Evolutionary conservation across 1,140 invertebrate species (phyloP), one percentile per base, ranked within the genome.

Genomic region (Macrocentrus cingulum): DNA sequence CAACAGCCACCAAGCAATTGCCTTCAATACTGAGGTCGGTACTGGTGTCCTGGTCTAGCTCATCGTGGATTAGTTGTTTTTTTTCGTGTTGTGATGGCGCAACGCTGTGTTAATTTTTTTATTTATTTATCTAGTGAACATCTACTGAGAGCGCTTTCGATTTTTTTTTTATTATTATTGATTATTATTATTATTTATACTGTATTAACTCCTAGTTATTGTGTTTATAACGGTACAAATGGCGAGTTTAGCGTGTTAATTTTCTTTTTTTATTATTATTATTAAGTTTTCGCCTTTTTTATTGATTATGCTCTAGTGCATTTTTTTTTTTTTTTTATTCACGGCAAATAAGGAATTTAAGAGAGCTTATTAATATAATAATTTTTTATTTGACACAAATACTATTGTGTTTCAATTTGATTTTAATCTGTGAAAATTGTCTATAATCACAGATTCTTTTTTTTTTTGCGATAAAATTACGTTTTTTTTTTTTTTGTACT

Each of bases 21-120:
- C 90, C 23, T 92, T 91, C 80, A 91, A 84, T 70, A 86, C 88
- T 74, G 91, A 92, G 90, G 88, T 91, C 82, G 88, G 88, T 89
- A 87, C 75, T 19, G 82, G 82, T 29, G 80, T 83, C 54, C 69
- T 84, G 63, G 82, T 84, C 8, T 72, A 64, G 15, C 49, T 18
- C 20, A 25, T n/a, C 16, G n/a, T 48, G 16, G 18, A 23, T 32
- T 23, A 42, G 39, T 39, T 39, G 15, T 39, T 11, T 39, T 15
- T 15, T 39, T 15, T 39, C 15, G 13, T 39, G 8, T n/a, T 39
- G 45, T 23, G 45, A 16, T 7, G 13, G 36, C 25, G 29, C 32
- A 50, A 50, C 29, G 48, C 48, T 50, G 48, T 50, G 48, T 50
- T 50, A 50, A 13, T 48, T 48, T 48, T 48, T 23, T 48, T 25